Percentiles rank a stretch among this genome's conserved stretches.
Conservation (phyloP, 2,113 vertebrate species). For the Tursiops truncatus region DNA sequence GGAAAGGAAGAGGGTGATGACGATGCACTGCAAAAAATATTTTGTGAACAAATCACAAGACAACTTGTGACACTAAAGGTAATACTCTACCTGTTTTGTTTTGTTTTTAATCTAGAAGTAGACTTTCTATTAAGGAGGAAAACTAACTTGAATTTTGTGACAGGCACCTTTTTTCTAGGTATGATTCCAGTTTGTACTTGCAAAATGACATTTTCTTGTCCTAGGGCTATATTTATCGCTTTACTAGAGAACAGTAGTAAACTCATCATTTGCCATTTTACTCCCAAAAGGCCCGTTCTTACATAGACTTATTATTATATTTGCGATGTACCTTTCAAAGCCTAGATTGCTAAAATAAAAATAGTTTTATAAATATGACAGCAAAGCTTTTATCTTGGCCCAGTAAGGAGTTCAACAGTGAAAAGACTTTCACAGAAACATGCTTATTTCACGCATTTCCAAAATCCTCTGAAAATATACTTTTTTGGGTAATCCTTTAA, state of each 20-base stretch:
- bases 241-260: not conserved
- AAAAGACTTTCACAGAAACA: not conserved
- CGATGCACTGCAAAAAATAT: not conserved
- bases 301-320: accelerated
- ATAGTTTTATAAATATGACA: accelerated
- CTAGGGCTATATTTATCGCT: not conserved
- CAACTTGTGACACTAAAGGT: not conserved
- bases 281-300: accelerated
- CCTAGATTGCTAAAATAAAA: not conserved
- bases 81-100: accelerated
- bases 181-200: not conserved
- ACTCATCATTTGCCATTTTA: accelerated
- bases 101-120: not conserved
- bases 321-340: accelerated
- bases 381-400: not conserved
- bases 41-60: not conserved
- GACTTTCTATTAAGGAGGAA: not conserved
- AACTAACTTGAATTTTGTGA: not conserved
- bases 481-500: not conserved
- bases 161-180: not conserved
- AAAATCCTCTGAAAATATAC: not conserved
- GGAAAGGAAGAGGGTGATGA: not conserved
- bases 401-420: not conserved
- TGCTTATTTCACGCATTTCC: not conserved
- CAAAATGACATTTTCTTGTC: not conserved